Conservation (phyloP, 2,888 invertebrate genomes). For the Halictus ligatus region DNA sequence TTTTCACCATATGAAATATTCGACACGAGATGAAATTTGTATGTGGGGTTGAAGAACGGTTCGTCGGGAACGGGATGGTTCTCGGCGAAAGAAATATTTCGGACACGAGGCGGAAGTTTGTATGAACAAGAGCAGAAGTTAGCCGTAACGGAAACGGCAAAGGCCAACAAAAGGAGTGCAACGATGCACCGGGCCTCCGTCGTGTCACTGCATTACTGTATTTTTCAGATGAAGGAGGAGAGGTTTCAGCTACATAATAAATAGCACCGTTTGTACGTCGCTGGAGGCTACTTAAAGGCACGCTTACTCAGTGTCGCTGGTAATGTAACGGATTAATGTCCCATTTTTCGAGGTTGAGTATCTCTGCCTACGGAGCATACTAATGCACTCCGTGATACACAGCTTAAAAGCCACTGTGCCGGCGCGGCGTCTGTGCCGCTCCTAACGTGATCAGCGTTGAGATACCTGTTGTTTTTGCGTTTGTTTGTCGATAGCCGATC, state of each 20-base stretch:
- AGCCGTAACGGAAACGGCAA: background rate
- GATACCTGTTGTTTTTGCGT: conserved; percentile 18
- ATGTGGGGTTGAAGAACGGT: background rate
- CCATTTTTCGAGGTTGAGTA: conserved; percentile 73
- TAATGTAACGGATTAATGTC: conserved; percentile 74
- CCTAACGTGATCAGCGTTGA: conserved; percentile 65
- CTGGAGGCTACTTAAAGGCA: conserved; percentile 69
- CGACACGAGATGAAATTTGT: no score
- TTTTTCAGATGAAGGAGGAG: conserved; percentile 57
- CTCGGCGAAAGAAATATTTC: background rate
- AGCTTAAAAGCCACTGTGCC: conserved; percentile 57
- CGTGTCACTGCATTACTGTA: conserved; percentile 62
- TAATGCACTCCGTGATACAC: conserved; percentile 64
- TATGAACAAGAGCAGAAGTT: background rate
- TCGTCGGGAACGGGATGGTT: no score
- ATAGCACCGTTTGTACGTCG: conserved; percentile 68
- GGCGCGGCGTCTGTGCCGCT: conserved; percentile 59
- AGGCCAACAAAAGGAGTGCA: conserved; percentile 30
- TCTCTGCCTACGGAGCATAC: conserved; percentile 69
- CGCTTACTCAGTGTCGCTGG: conserved; percentile 72
- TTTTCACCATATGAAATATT: no score
- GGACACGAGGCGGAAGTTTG: background rate
- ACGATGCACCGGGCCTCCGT: conserved; percentile 17
- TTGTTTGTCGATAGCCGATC: background rate
- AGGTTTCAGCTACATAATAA: conserved; percentile 58